Percentiles rank a stretch among this genome's conserved stretches.
Evolutionary conservation across 2,113 vertebrate genomes (phyloP).

Genomic region (Peucedramus taeniatus): DNA sequence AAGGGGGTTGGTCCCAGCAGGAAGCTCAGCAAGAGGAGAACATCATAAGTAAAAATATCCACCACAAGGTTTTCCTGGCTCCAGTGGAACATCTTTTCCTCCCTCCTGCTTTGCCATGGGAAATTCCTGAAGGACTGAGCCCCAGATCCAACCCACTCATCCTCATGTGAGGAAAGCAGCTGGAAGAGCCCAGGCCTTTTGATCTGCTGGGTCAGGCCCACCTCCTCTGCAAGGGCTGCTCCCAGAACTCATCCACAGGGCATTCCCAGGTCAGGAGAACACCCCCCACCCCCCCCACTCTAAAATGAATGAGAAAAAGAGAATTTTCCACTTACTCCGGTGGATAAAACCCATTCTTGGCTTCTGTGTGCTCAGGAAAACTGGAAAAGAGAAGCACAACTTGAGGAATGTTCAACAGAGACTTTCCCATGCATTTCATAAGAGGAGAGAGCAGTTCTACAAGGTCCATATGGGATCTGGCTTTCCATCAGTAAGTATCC

Average conservation of each 20-base stretch:
- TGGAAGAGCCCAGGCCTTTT: background rate
- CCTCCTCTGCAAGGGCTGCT: background rate
- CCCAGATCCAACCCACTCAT: background rate
- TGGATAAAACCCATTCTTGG: background rate
- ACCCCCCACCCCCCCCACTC: rapidly evolving
- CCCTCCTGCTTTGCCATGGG: background rate
- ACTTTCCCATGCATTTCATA: background rate
- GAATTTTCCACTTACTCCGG: background rate
- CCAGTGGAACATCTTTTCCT: background rate
- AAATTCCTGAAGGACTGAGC: background rate
- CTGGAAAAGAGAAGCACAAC: constrained; percentile 3
- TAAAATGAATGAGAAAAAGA: background rate
- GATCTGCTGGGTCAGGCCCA: background rate
- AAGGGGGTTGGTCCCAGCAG: background rate
- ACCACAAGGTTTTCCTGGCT: background rate
- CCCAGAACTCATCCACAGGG: background rate
- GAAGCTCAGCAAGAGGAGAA: background rate
- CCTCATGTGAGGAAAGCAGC: background rate
- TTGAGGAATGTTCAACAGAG: background rate
- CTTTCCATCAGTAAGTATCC: background rate
- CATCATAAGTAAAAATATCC: background rate
- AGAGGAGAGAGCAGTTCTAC: background rate
- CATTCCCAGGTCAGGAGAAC: background rate
- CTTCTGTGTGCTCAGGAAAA: background rate
- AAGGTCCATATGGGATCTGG: background rate